phyloP scores from a whole-genome alignment of 92 coral and sea anemone genomes.

The Siderastrea radians region DNA sequence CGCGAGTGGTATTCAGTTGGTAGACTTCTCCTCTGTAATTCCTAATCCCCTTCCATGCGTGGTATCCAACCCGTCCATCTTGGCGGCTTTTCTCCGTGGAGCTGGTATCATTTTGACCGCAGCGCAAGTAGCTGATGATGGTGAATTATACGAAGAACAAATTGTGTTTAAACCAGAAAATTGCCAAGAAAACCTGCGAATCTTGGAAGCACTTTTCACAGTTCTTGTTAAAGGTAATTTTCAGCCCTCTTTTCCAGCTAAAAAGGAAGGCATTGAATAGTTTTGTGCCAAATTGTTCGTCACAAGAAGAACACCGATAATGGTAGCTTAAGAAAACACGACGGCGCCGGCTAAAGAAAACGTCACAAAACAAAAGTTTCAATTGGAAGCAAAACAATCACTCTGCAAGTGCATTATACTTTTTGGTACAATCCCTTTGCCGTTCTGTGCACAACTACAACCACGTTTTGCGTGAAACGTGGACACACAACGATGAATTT shows the following conservation, averaged over 20 bases:
- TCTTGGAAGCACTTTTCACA: slow-evolving; percentile 76
- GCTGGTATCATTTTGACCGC: slow-evolving; percentile 76
- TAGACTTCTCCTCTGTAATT: slow-evolving; percentile 74
- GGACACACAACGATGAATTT: no score
- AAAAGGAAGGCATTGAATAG: no score
- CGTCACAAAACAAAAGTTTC: no score
- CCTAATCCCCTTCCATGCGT: slow-evolving; percentile 74
- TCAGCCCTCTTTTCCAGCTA: neutral
- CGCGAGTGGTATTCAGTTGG: slow-evolving; percentile 74
- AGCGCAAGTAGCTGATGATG: slow-evolving; percentile 76
- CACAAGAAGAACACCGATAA: no score
- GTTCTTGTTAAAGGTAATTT: slow-evolving; percentile 76
- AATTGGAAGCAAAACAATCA: no score
- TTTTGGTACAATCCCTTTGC: no score
- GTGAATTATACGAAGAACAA: slow-evolving; percentile 77
- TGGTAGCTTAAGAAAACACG: no score
- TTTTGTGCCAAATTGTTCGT: no score
- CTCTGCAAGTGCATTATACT: no score
- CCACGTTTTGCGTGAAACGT: neutral
- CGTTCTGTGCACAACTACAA: no score
- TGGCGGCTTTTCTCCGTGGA: slow-evolving; percentile 78
- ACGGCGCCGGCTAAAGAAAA: no score
- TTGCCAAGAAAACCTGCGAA: slow-evolving; percentile 75
- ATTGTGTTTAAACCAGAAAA: slow-evolving; percentile 86
- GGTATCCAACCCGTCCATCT: slow-evolving; percentile 59